A percentile compares a stretch with the other conserved stretches of the same genome.
Evolutionary conservation across 2,797 vertebrate genomes (phyloP).

Genomic region (Myotis daubentonii): DNA sequence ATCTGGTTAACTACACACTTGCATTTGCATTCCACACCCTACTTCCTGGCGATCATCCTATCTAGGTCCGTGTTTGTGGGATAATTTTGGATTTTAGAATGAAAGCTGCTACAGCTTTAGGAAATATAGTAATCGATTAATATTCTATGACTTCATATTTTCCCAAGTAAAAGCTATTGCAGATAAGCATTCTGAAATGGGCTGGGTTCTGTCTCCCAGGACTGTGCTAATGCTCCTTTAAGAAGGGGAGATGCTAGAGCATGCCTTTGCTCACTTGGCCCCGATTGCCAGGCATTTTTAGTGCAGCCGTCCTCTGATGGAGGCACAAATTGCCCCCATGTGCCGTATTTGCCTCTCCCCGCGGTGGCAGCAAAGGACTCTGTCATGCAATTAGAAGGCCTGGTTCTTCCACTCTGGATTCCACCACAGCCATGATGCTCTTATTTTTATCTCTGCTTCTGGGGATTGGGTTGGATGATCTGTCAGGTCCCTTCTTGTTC

Average conservation of each 20-base stretch:
- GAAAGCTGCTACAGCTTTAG: background rate
- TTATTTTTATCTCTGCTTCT: constrained; percentile 66
- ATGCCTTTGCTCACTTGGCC: background rate
- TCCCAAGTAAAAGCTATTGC: background rate
- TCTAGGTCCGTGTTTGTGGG: background rate
- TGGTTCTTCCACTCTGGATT: background rate
- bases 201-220: background rate
- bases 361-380: background rate
- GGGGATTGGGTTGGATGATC: constrained; percentile 31
- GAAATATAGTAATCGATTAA: background rate
- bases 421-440: background rate
- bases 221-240: background rate
- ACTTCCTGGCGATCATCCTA: background rate
- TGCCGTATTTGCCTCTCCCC: background rate
- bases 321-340: too few relatives aligned
- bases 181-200: background rate
- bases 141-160: background rate
- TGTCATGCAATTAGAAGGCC: background rate
- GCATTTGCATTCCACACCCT: too few relatives aligned
- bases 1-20: too few relatives aligned
- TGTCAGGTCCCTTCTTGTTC: constrained; percentile 58
- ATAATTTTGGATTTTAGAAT: constrained; percentile 9
- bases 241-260: background rate
- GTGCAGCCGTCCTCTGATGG: background rate
- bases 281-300: background rate